phyloP scores from a whole-genome alignment of 1,140 invertebrate genomes.

The Lineus longissimus region DNA sequence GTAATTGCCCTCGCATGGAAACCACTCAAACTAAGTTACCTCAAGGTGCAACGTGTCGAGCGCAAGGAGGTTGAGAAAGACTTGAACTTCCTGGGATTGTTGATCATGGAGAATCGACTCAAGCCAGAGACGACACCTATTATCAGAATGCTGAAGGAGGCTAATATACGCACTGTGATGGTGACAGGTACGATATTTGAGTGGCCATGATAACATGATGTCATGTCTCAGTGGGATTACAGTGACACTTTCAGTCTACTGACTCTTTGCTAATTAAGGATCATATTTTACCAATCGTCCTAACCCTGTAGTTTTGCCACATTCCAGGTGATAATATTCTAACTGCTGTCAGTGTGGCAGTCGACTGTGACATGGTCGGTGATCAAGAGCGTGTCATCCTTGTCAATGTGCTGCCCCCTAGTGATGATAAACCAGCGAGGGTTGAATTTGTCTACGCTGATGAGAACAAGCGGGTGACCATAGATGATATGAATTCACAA shows the following conservation, averaged over 20 bases:
- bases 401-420: slow-evolving; percentile 53
- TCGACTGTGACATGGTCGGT: slow-evolving; percentile 83
- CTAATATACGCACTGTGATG: slow-evolving; percentile 89
- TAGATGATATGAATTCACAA: not conserved
- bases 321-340: slow-evolving; percentile 88
- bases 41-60: slow-evolving; percentile 44
- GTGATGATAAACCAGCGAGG: slow-evolving; percentile 15
- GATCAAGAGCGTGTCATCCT: slow-evolving; percentile 66
- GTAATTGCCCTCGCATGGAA: slow-evolving; percentile 56
- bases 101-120: slow-evolving; percentile 87
- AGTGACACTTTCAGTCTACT: slow-evolving; percentile 14
- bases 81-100: slow-evolving; percentile 79
- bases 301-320: slow-evolving; percentile 54
- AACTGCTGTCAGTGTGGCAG: slow-evolving; percentile 88
- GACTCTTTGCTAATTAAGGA: slow-evolving; percentile 27
- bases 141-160: slow-evolving; percentile 72
- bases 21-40: slow-evolving; percentile 49
- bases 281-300: slow-evolving; percentile 54
- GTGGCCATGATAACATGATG: too few relatives aligned
- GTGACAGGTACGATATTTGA: slow-evolving; percentile 74
- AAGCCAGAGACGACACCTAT: slow-evolving; percentile 79
- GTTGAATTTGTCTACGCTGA: slow-evolving; percentile 28
- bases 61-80: slow-evolving; percentile 65
- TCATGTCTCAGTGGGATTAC: not conserved
- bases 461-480: not conserved